Base-by-base conservation (phyloP, 2,888 invertebrate genomes). In the Drosophila anomelani region DNA sequence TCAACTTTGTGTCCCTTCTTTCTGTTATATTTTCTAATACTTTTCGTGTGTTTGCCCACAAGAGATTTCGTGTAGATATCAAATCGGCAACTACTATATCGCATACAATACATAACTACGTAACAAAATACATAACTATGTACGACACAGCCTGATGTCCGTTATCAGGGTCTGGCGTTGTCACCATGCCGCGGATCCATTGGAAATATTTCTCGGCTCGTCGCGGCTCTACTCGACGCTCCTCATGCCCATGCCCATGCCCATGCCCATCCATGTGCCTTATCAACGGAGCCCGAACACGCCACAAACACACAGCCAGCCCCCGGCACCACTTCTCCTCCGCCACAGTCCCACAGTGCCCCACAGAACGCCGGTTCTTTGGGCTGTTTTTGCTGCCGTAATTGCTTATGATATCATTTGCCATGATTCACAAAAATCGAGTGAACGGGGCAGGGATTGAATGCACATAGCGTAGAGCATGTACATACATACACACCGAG, bases 401-500 rank as follows among this genome's bases (percentile, higher is more conserved):
- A 83, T 80, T 81, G 84, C 63, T 66, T 75, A 86, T 82, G 84
- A 86, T 86, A 82, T 86, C 81, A 82, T 84, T 75, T 56, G 70
- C 62, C 36, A 80, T 82, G 87, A 86, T 75, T 82, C 71, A 71
- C 46, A 54, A 46, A 55, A 44, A 26, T 29, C 17, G 54, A 34
- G 15, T 36, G 44, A 61, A 26, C 13, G 49, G 44, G 46, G 23
- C 17, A 43, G 49, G 20, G n/a, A 59, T 46, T 63, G 64, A 43
- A 51, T 63, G 64, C 43, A 64, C 38, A 47, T n/a, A 39, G 17
- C 32, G 29, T 47, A 39, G 63, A 23, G n/a, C 38, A 39, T 51
- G n/a, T 12, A 38, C 26, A 44, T 36, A 41, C n/a, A n/a, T 39
- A 41, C 17, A 26, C 4, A 26, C 5, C 8, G 10, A 13, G 9